Evolutionary conservation across 30 jellyfish, hydroid and myxozoan genomes (phyloP), one percentile per base, ranked within the genome.

Genomic region (Aurelia aurita): DNA sequence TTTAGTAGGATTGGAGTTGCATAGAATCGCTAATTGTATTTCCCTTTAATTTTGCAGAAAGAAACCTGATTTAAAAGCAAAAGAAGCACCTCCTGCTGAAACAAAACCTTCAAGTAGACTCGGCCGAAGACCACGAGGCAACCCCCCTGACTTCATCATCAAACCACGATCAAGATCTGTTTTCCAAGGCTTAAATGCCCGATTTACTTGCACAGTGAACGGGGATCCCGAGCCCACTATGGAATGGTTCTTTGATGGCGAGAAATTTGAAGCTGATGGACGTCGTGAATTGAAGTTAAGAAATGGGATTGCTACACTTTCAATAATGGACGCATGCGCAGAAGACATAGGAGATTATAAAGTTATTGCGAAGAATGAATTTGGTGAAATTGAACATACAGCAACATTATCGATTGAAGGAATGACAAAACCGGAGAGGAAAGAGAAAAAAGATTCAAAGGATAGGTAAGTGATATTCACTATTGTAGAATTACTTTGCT

Each of bases 211-310:
- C 31, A 83, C 93, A 0, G 83, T 64, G 28, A 83, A 61, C 73
- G 98, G 97, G 39, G 87, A 63, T 28, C 99, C 99, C 2, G 89
- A 69, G 22, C 96, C 99, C 25, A 47, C 66, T 7, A 86, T 95
- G 84, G 96, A 86, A 54, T 95, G 97, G 92, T 80, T 63, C 49
- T 90, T 77, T 55, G 96, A 95, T 23, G 94, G 91, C 27, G 88
- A 66, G 58, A 49, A 16, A 20, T 59, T 95, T 44, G 80, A 54
- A 32, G 80, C 92, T 19, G 77, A 45, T 69, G 86, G 69, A 31
- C 92, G 99, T 8, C 90, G 90, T 13, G 82, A 69, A 18, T 43
- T 95, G 77, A 78, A 66, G 28, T 53, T 54, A 35, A 58, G 89
- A 23, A 77, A 82, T 27, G 96, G 92, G n/a, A 91, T 73, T 44